Evolutionary conservation across 1,140 invertebrate species (phyloP), one percentile per base, ranked within the genome.

Genomic region (Colletes gigas): DNA sequence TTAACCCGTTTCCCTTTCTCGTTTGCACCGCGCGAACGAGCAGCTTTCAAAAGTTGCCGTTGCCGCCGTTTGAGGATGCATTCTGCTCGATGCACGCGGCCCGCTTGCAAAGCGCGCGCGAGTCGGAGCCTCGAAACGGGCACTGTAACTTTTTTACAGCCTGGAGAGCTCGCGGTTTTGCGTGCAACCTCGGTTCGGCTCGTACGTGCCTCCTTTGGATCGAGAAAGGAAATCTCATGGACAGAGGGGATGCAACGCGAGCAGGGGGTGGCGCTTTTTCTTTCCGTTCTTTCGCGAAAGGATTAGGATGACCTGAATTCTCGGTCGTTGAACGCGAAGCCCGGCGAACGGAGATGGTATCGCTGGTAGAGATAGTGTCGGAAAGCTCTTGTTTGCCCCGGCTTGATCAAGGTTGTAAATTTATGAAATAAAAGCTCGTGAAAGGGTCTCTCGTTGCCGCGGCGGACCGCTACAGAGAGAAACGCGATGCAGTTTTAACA

Each of bases 161-260:
- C 21, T 44, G 14, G 75, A 52, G 15, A 50, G 41, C 17, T 10
- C 14, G 21, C 4, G n/a, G 77, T 55, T 72, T 54, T 41, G 41
- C 50, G 50, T 47, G 59, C 47, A 72, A 78, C 68, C 77, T 65
- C 19, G 77, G 39, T 55, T 66, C 7, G 21, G 54, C 50, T 50
- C 30, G 15, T 39, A 54, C n/a, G 0, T 50, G 30, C 41, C 44
- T 62, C 67, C 41, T 74, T 15, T 5, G 2, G 3, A 19, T 59
- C 21, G 41, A 57, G 50, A 67, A 4, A 19, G 54, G 14, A 6
- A 9, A 14, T 41, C 67, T 66, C 59, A 52, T 57, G 30, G 52
- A 70, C 30, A 30, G 41, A 55, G 54, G 52, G 70, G 54, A 59
- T 60, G 62, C 54, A n/a, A 66, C 60, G 70, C 60, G 30, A 30